Conservation (phyloP, 2,113 vertebrate species). For the Pithys albifrons region DNA sequence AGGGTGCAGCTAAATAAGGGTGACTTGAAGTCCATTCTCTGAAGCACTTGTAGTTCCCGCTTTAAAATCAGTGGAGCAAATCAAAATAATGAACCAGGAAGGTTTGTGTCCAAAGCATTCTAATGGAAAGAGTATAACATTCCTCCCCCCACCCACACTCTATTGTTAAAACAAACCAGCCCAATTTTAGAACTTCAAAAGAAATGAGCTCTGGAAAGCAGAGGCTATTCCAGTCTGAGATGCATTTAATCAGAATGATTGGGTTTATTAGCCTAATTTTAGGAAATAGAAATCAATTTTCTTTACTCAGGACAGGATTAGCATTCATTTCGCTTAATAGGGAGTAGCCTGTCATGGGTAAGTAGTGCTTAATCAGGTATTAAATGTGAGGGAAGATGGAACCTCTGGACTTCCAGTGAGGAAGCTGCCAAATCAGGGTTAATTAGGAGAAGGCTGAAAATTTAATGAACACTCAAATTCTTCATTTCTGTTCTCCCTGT, state of each 20-base stretch:
- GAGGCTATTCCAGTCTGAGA: background rate
- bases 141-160: background rate
- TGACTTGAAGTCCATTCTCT: background rate
- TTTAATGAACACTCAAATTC: background rate
- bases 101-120: background rate
- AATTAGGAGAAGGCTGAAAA: slow-evolving; percentile 24
- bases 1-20: background rate
- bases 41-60: background rate
- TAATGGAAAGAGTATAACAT: background rate
- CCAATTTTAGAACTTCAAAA: background rate
- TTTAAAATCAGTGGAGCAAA: background rate
- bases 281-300: slow-evolving; percentile 27
- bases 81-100: background rate
- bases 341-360: background rate
- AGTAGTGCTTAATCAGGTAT: slow-evolving; percentile 36
- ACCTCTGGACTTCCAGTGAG: background rate
- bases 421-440: slow-evolving; percentile 34
- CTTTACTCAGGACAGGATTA: background rate
- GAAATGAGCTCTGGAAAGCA: background rate
- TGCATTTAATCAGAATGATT: background rate
- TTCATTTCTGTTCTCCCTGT: background rate
- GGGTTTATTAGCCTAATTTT: slow-evolving; percentile 5
- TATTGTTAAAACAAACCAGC: background rate
- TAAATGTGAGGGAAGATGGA: slow-evolving; percentile 16
- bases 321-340: slow-evolving; percentile 14